Evolutionary conservation across 2,888 invertebrate genomes (phyloP).

Genomic region (Neoscelio sp.): DNA sequence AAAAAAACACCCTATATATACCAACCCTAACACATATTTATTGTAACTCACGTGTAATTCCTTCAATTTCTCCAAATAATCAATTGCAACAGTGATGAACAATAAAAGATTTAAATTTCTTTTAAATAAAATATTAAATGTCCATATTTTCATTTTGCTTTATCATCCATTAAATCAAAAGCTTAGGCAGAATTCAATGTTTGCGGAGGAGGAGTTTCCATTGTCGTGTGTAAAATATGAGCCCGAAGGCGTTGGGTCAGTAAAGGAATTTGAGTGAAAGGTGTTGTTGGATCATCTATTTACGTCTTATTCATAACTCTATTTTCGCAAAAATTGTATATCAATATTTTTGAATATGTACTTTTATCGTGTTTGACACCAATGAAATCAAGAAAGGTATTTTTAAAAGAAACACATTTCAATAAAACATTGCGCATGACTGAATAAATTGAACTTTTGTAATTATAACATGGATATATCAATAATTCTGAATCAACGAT

Average conservation of each 20-base stretch:
- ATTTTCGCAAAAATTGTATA: constrained; percentile 7
- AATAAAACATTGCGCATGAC: background rate
- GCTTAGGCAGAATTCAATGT: background rate
- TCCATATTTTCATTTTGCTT: constrained; percentile 6
- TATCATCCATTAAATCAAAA: constrained; percentile 12
- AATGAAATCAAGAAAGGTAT: background rate
- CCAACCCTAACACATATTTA: too few species aligned
- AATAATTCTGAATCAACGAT: too few species aligned
- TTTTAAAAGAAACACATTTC: background rate
- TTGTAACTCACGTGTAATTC: too few species aligned
- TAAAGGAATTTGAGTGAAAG: constrained; percentile 18
- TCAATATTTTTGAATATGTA: background rate
- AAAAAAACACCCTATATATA: too few species aligned
- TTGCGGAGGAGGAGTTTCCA: background rate
- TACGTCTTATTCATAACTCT: constrained; percentile 1
- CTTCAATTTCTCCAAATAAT: too few species aligned
- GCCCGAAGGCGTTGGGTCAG: background rate
- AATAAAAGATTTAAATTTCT: constrained; percentile 2
- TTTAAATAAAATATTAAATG: background rate
- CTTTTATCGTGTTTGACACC: background rate
- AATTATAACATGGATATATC: too few species aligned
- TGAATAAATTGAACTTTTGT: too few species aligned
- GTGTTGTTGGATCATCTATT: constrained; percentile 2
- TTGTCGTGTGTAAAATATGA: constrained; percentile 10
- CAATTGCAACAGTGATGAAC: background rate